Base-by-base conservation (phyloP, 2,113 vertebrate genomes). In the Pseudorasbora parva region DNA sequence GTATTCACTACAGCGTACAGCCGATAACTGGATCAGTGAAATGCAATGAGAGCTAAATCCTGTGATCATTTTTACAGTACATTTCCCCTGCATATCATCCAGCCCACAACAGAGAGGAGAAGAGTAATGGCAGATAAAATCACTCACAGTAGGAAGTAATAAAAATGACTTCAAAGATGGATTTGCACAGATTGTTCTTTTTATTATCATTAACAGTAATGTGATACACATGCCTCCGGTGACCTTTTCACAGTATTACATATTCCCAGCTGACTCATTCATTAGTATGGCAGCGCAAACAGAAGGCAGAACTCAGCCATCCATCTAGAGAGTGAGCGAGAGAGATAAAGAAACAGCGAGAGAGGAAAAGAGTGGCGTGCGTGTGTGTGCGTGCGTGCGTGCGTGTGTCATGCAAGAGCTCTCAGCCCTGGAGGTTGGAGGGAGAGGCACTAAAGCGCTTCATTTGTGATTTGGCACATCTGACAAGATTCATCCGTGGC, bases 151-250 rank as follows among this genome's bases (percentile, higher is more conserved):
- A 33, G 37, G 59, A 82, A 86, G 76, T 62, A 77, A 57, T 69
- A 71, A 74, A 84, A 68, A 89, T 84, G 91, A 90, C 89, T 90
- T 78, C 84, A 86, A 86, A 91, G 88, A 77, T 80, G 87, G 89
- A 88, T 92, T 92, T 91, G 89, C 87, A 84, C 91, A 92, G 91
- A 93, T 91, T 92, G 91, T 92, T 93, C 90, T 92, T 94, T 95
- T 94, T 93, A 93, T 94, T 93, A 91, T 91, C 91, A 91, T 93
- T 93, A 94, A 91, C 93, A 91, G 89, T 92, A 93, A 93, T 93
- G 91, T 92, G 91, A 92, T 93, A 89, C 89, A 54, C 91, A 91
- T 88, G 91, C 91, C 92, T 91, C 91, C 56, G 77, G 90, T 92
- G 91, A 94, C 93, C 90, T 87, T 87, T 88, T 88, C 92, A 88